Percentiles rank a stretch among this genome's conserved stretches.
These are phyloP conservation scores for Dorcus hopei DNA, from an alignment of 2,888 invertebrate genomes.

Conservation along the genomic window DNA sequence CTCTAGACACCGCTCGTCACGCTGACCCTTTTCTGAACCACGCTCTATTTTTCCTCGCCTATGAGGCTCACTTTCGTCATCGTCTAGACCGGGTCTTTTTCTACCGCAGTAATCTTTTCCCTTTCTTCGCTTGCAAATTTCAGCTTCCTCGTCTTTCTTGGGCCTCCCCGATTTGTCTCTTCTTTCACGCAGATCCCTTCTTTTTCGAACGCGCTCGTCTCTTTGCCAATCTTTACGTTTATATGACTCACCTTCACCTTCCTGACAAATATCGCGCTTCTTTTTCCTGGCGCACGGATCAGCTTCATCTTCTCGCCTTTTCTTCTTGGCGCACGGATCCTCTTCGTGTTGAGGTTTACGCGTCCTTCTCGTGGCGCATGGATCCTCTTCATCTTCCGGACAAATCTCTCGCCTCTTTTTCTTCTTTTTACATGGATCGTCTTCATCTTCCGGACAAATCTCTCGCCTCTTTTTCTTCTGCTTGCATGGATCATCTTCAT, in stretches of 20 bases:
- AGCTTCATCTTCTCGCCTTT: neutral
- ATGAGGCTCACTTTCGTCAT: too few species aligned
- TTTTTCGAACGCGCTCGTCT: neutral
- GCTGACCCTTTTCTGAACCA: neutral
- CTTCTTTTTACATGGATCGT: neutral
- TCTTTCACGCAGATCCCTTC: neutral
- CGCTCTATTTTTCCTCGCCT: neutral
- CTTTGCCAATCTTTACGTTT: neutral
- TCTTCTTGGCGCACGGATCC: neutral
- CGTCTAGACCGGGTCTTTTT: too few species aligned
- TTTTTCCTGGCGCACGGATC: slow-evolving; percentile 1
- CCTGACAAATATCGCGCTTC: neutral
- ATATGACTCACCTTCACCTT: neutral
- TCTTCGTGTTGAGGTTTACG: neutral
- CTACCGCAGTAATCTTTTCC: too few species aligned
- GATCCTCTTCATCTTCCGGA: neutral
- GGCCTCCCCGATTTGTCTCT: neutral
- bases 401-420: neutral
- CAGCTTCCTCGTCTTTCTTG: too few species aligned
- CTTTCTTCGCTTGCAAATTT: too few species aligned
- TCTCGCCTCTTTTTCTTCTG: neutral
- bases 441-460: slow-evolving; percentile 4
- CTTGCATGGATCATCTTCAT: slow-evolving; percentile 8
- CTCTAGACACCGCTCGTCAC: neutral
- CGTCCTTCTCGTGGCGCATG: neutral